Conservation (phyloP, 2,888 invertebrate genomes). For the Drosophila maculinotata region DNA sequence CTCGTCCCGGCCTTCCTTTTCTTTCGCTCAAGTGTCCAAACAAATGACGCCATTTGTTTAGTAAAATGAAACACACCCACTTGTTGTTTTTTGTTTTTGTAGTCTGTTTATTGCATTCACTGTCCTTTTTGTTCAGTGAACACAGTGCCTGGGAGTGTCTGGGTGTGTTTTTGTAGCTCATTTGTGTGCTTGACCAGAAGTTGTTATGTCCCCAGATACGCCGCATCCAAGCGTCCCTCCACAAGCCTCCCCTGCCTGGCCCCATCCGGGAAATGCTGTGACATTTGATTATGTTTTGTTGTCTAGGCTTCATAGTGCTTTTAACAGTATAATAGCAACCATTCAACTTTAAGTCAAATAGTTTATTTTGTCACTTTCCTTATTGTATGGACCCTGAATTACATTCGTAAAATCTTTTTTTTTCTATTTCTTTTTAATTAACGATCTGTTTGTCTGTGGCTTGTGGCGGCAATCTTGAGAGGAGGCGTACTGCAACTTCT, state of each 20-base stretch:
- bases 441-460: too few species aligned
- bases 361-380: slow-evolving; percentile 4
- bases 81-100: slow-evolving; percentile 11
- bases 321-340: slow-evolving; percentile 3
- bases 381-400: neutral
- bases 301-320: slow-evolving; percentile 1
- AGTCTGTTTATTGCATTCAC: slow-evolving; percentile 51
- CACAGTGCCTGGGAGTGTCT: slow-evolving; percentile 16
- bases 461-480: too few species aligned
- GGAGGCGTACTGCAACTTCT: too few species aligned
- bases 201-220: slow-evolving; percentile 48
- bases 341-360: slow-evolving; percentile 18
- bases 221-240: slow-evolving; percentile 6
- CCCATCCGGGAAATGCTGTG: neutral
- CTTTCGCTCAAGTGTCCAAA: slow-evolving; percentile 32
- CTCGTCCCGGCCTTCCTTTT: slow-evolving; percentile 31
- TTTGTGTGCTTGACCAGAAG: slow-evolving; percentile 66
- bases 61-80: slow-evolving; percentile 27
- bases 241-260: neutral
- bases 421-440: too few species aligned
- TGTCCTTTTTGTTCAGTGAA: slow-evolving; percentile 18
- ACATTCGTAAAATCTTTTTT: too few species aligned
- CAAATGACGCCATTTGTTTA: slow-evolving; percentile 62
- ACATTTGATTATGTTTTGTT: slow-evolving; percentile 13
- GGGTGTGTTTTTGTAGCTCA: slow-evolving; percentile 54